Evolutionary conservation across 1,140 invertebrate genomes (phyloP).

Genomic region (Drosophila lacertosa): DNA sequence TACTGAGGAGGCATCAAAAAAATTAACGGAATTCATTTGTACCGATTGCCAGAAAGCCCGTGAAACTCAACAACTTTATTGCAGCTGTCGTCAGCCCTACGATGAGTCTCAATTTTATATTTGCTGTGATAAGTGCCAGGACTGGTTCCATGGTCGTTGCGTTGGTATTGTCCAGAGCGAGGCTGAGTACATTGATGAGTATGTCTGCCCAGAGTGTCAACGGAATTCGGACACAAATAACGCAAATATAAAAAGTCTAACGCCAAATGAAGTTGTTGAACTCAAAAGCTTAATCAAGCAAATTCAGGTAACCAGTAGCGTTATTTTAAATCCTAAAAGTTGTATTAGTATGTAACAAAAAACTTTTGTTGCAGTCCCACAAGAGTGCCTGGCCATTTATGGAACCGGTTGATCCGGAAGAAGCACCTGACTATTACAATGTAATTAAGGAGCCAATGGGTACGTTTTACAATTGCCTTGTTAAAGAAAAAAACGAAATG

Average conservation of each 20-base stretch:
- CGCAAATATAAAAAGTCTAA: slow-evolving; percentile 95
- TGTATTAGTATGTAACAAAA: not conserved
- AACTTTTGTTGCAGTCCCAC: slow-evolving; percentile 86
- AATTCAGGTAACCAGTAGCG: slow-evolving; percentile 89
- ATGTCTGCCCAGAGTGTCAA: slow-evolving; percentile 98
- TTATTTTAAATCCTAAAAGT: not conserved
- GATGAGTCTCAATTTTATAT: slow-evolving; percentile 99
- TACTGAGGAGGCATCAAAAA: slow-evolving; percentile 96
- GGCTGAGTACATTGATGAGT: slow-evolving; percentile 97
- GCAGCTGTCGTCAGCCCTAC: slow-evolving; percentile 97
- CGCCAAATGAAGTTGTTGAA: slow-evolving; percentile 92
- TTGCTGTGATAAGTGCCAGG: slow-evolving; percentile 98
- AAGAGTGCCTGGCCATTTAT: slow-evolving; percentile 99
- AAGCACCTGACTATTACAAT: slow-evolving; percentile 98
- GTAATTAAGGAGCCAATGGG: slow-evolving; percentile 99
- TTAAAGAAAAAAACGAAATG: not conserved
- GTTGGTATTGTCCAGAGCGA: slow-evolving; percentile 97
- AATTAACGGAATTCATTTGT: slow-evolving; percentile 95
- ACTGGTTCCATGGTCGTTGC: slow-evolving; percentile 99
- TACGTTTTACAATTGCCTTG: slow-evolving; percentile 84
- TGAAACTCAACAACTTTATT: slow-evolving; percentile 97
- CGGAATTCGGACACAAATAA: slow-evolving; percentile 93
- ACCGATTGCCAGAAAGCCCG: slow-evolving; percentile 93
- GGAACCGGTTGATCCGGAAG: slow-evolving; percentile 96
- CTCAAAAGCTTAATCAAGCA: slow-evolving; percentile 94